Evolutionary conservation across 2,113 vertebrate genomes (phyloP).

Genomic region (Neotoma lepida): DNA sequence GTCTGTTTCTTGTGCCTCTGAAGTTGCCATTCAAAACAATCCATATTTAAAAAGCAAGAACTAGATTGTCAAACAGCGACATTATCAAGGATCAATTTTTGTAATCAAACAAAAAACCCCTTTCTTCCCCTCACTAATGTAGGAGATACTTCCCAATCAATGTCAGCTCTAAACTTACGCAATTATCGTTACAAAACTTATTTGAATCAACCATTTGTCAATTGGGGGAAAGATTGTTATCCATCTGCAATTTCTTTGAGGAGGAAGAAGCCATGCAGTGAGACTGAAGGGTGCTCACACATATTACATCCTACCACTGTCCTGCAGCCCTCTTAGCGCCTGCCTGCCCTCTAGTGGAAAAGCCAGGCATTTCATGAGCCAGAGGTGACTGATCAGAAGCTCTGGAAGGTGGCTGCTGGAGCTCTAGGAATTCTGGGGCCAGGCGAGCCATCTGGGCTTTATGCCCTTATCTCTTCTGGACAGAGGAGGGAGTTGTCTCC

Average conservation of each 20-base stretch:
- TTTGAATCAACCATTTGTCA: background rate
- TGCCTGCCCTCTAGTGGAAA: background rate
- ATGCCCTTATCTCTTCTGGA: background rate
- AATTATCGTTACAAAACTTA: background rate
- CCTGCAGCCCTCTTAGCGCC: background rate
- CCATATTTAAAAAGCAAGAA: background rate
- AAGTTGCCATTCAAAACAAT: constrained; percentile 30
- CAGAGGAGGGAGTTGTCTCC: background rate
- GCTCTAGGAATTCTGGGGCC: fast-evolving
- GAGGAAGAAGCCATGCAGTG: background rate
- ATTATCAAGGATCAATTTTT: constrained; percentile 8
- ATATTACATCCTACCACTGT: background rate
- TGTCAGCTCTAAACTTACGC: background rate
- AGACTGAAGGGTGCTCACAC: background rate
- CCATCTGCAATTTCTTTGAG: background rate
- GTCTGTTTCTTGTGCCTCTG: background rate
- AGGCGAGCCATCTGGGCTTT: background rate
- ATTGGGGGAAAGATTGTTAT: background rate
- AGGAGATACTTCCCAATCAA: background rate
- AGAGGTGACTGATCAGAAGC: background rate
- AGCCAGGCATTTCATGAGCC: background rate
- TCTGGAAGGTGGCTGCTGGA: background rate
- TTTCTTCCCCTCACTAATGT: background rate
- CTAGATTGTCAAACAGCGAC: background rate
- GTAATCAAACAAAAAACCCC: background rate